Evolutionary conservation across 2,797 vertebrate species (phyloP).

Genomic region (Emys orbicularis): DNA sequence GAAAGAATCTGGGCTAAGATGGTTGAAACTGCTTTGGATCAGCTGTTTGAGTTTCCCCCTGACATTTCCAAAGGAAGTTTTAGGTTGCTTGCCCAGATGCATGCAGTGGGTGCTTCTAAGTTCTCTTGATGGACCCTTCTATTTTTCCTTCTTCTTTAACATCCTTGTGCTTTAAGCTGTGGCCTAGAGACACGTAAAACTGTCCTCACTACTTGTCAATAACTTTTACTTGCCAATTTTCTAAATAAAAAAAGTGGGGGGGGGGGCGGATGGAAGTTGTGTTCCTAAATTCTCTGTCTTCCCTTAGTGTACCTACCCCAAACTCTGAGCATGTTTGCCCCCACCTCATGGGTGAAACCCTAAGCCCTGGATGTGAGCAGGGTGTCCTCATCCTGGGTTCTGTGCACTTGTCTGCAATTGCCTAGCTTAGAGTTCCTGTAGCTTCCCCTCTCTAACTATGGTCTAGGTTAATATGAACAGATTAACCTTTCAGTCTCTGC

Average conservation of each 20-base stretch:
- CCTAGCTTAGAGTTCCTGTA: neutral
- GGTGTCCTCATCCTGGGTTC: neutral
- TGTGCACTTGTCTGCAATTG: neutral
- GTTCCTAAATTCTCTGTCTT: neutral
- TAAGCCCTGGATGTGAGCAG: neutral
- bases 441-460: neutral
- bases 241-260: no score
- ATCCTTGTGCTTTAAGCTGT: neutral
- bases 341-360: rapidly evolving
- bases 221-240: neutral
- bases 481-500: neutral
- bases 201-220: neutral
- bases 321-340: neutral
- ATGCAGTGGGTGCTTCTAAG: neutral
- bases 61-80: rapidly evolving
- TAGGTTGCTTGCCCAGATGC: neutral
- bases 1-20: neutral
- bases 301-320: neutral
- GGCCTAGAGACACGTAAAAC: neutral
- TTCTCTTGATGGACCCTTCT: neutral
- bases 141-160: neutral
- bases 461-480: neutral
- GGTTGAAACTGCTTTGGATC: neutral
- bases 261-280: neutral
- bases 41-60: rapidly evolving